A percentile compares a stretch with the other conserved stretches of the same genome.
phyloP scores from a whole-genome alignment of 1,140 invertebrate genomes.

The Penaeus chinensis region DNA sequence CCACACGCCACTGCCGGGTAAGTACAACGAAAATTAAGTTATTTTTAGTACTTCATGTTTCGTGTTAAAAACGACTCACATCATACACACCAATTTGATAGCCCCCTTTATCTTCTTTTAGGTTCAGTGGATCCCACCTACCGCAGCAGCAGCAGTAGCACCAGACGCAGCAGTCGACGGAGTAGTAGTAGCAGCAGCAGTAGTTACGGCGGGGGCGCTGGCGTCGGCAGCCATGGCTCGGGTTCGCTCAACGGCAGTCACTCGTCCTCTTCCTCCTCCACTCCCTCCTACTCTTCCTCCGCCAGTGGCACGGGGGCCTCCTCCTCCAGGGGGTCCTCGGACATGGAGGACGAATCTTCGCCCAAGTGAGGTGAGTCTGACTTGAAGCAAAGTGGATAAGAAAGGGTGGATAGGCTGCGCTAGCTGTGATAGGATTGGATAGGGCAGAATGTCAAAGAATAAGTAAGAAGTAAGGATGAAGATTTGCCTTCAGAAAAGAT shows the following conservation, averaged over 20 bases:
- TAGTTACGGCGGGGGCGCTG: slow-evolving; percentile 2
- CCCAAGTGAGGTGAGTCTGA: slow-evolving; percentile 43
- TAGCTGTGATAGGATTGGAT: no score
- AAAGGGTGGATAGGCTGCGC: no score
- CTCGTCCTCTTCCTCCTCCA: slow-evolving; percentile 13
- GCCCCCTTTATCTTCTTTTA: neutral
- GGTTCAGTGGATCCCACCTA: slow-evolving; percentile 48
- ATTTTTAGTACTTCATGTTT: neutral
- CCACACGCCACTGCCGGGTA: slow-evolving; percentile 76
- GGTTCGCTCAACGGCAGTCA: neutral
- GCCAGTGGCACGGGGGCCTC: neutral
- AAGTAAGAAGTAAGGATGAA: no score
- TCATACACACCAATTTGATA: neutral
- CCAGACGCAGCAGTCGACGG: slow-evolving; percentile 36
- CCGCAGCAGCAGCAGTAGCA: slow-evolving; percentile 35
- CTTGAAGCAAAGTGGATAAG: no score
- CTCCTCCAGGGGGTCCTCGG: slow-evolving; percentile 43
- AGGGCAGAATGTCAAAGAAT: no score
- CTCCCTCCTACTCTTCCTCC: slow-evolving; percentile 20
- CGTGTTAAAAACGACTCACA: neutral
- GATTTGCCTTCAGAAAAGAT: no score
- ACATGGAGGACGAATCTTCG: slow-evolving; percentile 36
- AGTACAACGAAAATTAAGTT: neutral
- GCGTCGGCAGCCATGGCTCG: neutral
- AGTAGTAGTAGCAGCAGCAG: slow-evolving; percentile 45